Conservation (phyloP, 2,113 vertebrate genomes). For the Scatophagus argus region DNA sequence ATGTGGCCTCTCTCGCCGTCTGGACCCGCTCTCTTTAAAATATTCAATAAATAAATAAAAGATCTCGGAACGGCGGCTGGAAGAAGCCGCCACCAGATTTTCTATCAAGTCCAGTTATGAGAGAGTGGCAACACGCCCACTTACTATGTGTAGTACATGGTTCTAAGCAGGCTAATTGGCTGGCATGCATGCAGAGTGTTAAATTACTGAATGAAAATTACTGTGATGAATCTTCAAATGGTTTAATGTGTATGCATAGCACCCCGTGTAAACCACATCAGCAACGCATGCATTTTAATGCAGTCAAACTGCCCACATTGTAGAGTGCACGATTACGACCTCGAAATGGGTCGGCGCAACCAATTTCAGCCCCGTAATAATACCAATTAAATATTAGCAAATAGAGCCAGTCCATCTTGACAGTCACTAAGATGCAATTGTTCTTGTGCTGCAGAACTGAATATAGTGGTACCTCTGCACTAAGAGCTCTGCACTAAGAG, state of each 20-base stretch:
- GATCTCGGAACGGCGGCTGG: background rate
- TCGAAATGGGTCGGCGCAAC: slow-evolving; percentile 7
- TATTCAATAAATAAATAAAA: slow-evolving; percentile 38
- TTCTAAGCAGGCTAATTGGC: slow-evolving; percentile 4
- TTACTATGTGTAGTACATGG: background rate
- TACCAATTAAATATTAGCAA: slow-evolving; percentile 40
- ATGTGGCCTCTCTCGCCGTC: background rate
- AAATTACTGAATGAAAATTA: slow-evolving; percentile 37
- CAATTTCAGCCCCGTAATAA: slow-evolving; percentile 28
- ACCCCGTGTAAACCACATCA: background rate
- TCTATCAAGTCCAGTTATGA: background rate
- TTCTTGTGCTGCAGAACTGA: background rate
- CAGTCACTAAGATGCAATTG: background rate
- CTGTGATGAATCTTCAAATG: slow-evolving; percentile 19
- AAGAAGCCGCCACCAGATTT: background rate
- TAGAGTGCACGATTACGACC: slow-evolving; percentile 25
- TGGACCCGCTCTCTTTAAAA: slow-evolving; percentile 1
- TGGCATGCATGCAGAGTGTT: background rate
- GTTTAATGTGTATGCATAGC: slow-evolving; percentile 13
- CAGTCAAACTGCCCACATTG: slow-evolving; percentile 14
- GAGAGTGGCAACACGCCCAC: background rate
- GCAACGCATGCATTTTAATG: slow-evolving; percentile 5
- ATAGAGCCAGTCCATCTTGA: slow-evolving; percentile 12
- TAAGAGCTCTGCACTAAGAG: slow-evolving; percentile 29
- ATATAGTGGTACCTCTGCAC: background rate